Percentiles rank a stretch among this genome's conserved stretches.
These are phyloP conservation scores for Palythoa grandiflora DNA, from an alignment of 92 coral and sea anemone genomes.

Conservation along the genomic window DNA sequence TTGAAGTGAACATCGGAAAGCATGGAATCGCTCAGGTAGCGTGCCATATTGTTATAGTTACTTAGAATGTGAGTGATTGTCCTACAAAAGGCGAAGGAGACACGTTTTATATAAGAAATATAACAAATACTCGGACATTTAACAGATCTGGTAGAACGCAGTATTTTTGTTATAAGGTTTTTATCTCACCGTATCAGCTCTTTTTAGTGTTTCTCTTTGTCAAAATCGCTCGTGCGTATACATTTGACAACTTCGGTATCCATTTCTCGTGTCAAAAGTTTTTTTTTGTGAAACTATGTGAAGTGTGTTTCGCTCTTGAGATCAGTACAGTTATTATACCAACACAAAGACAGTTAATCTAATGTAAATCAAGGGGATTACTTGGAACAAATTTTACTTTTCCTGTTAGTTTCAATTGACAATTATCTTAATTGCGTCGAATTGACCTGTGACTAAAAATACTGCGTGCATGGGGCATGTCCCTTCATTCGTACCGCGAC, in stretches of 20 bases:
- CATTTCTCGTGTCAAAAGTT: background rate
- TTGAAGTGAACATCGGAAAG: conserved; percentile 49
- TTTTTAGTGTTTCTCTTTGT: background rate
- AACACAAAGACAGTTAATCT: conserved; percentile 9
- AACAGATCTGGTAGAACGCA: background rate
- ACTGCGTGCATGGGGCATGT: background rate
- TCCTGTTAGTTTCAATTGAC: conserved; percentile 1
- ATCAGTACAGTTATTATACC: background rate
- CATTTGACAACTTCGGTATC: background rate
- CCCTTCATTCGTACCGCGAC: background rate
- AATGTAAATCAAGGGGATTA: background rate
- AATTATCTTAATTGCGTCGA: background rate
- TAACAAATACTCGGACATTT: background rate
- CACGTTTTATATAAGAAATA: background rate
- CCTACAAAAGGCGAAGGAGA: background rate
- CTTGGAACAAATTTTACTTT: background rate
- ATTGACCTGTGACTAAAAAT: background rate
- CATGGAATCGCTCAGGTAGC: conserved; percentile 41
- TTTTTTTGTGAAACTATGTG: background rate
- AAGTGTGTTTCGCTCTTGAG: background rate
- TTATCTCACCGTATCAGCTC: background rate
- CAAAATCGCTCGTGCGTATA: background rate
- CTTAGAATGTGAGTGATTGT: background rate
- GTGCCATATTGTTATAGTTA: conserved; percentile 9
- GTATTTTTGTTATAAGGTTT: background rate